Evolutionary conservation across 2,888 invertebrate genomes (phyloP), one percentile per base, ranked within the genome.

Genomic region (Phymatocera aterrima): DNA sequence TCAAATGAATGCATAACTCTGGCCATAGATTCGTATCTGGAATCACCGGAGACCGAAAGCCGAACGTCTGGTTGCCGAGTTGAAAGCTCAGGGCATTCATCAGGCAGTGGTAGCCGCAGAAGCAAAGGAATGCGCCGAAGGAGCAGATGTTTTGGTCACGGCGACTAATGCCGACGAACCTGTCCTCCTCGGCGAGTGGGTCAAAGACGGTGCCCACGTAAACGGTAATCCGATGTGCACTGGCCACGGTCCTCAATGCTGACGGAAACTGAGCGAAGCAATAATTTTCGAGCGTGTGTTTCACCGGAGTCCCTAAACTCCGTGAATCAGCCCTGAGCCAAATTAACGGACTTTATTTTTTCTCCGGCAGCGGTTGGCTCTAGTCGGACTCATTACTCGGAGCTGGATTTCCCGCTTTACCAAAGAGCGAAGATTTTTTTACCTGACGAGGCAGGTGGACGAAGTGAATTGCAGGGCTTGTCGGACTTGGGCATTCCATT

Each of bases 141-240:
- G 91, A 80, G 94, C 94, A 1, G 94, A 95, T 89, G 92, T 95
- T 34, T 92, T 95, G 79, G 92, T 94, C 46, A 93, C 94, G 1
- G 93, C 93, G 0, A 94, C 94, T 1, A 91, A 89, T 79, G 85
- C 93, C 2, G 83, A 83, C 0, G 87, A 88, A n/a, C 92, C 94
- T 0, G 85, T 95, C 18, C 83, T 95, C 1, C 84, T 91, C 48
- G 85, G 85, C 1, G 88, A 90, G 31, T 93, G 93, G 92, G 87
- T 94, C 2, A 92, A 92, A 85, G 83, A 87, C 8, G 92, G 92
- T 48, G 92, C 92, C 3, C 94, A 94, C 86, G 93, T 95, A 31
- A 94, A 94, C 88, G 93, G 94, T 94, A 86, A 18, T 37, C 37
- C 31, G 24, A 57, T 1, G 57, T 57, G 28, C 4, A 54, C 24